These are phyloP conservation scores for Melanotaenia trifasciata DNA, from an alignment of 2,797 vertebrate species.

Conservation along the genomic window DNA sequence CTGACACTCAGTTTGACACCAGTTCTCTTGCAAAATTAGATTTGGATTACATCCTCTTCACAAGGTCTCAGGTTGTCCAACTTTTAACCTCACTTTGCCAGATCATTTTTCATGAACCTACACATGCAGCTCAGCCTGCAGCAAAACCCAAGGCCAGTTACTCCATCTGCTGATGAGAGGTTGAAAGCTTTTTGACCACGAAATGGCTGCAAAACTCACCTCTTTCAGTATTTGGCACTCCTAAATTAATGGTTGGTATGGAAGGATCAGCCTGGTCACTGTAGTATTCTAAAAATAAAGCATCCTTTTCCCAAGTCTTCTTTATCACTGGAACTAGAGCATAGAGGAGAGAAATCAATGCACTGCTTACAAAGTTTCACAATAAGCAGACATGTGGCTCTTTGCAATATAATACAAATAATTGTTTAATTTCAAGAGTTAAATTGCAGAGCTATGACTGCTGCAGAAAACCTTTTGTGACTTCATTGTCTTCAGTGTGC, in stretches of 20 bases:
- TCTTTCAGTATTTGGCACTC: constrained; percentile 95
- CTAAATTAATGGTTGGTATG: constrained; percentile 92
- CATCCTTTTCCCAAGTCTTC: constrained; percentile 93
- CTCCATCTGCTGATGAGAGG: constrained; percentile 9
- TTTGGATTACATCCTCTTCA: constrained; percentile 32
- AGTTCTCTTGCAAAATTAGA: constrained; percentile 7
- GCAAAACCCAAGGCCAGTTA: constrained; percentile 15
- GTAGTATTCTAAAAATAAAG: constrained; percentile 91
- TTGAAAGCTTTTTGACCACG: neutral
- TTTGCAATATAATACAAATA: neutral
- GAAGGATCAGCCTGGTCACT: constrained; percentile 90
- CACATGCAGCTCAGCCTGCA: constrained; percentile 30
- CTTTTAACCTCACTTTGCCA: constrained; percentile 25
- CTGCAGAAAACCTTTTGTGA: too few relatives aligned
- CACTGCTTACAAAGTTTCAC: constrained; percentile 21
- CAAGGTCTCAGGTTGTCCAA: constrained; percentile 16
- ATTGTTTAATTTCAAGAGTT: neutral
- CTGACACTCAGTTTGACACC: constrained; percentile 17
- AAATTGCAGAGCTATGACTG: neutral
- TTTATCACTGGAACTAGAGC: constrained; percentile 94
- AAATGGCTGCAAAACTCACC: constrained; percentile 78
- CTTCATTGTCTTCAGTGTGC: neutral
- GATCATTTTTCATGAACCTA: constrained; percentile 40
- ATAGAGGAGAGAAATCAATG: constrained; percentile 41
- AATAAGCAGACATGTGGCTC: constrained; percentile 24